Base-by-base conservation (phyloP, 2,797 vertebrate species). In the Takifugu rubripes region DNA sequence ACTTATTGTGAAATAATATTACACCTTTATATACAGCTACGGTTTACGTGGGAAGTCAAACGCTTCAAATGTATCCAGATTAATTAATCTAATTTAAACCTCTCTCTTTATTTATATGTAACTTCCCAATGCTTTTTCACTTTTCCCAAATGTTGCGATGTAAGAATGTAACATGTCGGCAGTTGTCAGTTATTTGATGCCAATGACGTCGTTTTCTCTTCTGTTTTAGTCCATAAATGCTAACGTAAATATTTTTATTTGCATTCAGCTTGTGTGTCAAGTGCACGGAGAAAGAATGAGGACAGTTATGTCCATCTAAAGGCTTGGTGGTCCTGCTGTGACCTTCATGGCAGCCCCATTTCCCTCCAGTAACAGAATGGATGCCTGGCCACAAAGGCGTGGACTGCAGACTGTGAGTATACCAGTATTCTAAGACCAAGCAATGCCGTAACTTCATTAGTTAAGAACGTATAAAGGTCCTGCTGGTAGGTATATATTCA, bases 401-500 rank as follows among this genome's bases (percentile, higher is more conserved):
- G 87, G 89, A 69, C 77, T 92, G 72, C 91, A 92, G 80, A 88
- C 87, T 64, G 92, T 93, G 71, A 90, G 92, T 88, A 62, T 21
- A 51, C 52, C 16, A 29, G 33, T 21, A 46, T n/a, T n/a, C 16
- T 11, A 3, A 46, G 16, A 10, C 44, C 16, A n/a, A 7, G 16
- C 17, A 46, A 46, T 46, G 16, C 16, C 46, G 36, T 14, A 12
- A 12, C 12, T 3, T 12, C 36, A 40, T 40, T 40, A 14, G 4
- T 40, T 7, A 43, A 43, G 12, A 43, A 21, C 9, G 21, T 46
- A 21, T 46, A 46, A n/a, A 46, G 21, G 16, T 46, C 6, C 5
- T 46, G 15, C 17, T 46, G 16, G 16, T 7, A 44, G 3, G 43
- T 16, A 1, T 46, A 21, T 21, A n/a, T 46, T 46, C 2, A 40